These are phyloP conservation scores for Phaedon cochleariae DNA, from an alignment of 2,888 invertebrate genomes.

Conservation along the genomic window DNA sequence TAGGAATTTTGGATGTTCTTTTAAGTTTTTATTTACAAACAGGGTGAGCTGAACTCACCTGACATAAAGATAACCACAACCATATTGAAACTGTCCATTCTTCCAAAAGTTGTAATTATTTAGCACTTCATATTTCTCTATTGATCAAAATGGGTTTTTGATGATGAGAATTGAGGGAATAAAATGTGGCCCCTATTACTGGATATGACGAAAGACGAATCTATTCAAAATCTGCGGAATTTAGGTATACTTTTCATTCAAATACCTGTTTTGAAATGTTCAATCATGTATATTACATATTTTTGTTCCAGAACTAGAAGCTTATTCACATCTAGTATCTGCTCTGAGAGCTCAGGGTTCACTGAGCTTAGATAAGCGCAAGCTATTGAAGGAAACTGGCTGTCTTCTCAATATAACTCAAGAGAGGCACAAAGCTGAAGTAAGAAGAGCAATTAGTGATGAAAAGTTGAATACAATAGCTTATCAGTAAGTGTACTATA, in stretches of 20 bases:
- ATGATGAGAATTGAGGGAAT: conserved; percentile 22
- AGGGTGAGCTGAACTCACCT: no score
- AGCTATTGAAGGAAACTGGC: conserved; percentile 83
- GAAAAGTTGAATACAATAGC: conserved; percentile 89
- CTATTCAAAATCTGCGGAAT: conserved; percentile 85
- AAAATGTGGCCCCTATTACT: conserved; percentile 76
- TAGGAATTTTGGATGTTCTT: no score
- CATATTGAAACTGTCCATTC: no score
- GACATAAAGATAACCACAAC: no score
- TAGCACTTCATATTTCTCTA: not conserved
- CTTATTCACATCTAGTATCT: conserved; percentile 88
- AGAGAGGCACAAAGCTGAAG: conserved; percentile 92
- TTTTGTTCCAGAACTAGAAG: conserved; percentile 86
- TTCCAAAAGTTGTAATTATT: no score
- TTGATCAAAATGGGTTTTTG: conserved; percentile 40
- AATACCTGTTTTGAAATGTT: not conserved
- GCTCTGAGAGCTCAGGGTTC: conserved; percentile 93
- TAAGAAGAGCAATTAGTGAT: conserved; percentile 90
- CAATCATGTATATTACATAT: no score
- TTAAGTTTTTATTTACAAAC: no score
- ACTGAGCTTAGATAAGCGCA: conserved; percentile 83
- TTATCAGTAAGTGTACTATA: conserved; percentile 75
- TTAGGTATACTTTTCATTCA: conserved; percentile 69
- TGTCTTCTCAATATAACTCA: conserved; percentile 84
- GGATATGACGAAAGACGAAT: conserved; percentile 89